A percentile compares a stretch with the other conserved stretches of the same genome.
phyloP scores from a whole-genome alignment of 1,140 invertebrate species.

The Melanaphis sacchari region DNA sequence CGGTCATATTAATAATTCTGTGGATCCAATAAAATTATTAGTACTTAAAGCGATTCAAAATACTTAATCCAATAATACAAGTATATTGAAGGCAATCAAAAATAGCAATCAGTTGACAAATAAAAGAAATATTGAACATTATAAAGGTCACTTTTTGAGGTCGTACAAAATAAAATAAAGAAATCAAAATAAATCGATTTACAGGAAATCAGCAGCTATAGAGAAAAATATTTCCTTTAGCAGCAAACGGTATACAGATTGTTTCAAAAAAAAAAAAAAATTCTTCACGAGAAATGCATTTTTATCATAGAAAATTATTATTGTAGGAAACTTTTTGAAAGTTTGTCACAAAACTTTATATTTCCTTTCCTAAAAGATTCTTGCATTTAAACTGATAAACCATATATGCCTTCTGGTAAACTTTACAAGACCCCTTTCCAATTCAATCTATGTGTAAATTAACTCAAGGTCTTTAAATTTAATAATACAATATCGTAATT shows the following conservation, averaged over 20 bases:
- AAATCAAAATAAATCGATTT: constrained; percentile 33
- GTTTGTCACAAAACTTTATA: constrained; percentile 22
- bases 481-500: not conserved
- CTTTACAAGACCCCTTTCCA: constrained; percentile 7
- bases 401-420: not conserved
- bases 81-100: not conserved
- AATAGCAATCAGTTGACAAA: not conserved
- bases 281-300: not conserved
- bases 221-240: constrained; percentile 35
- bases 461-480: not conserved
- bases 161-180: not conserved
- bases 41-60: constrained; percentile 25
- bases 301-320: constrained; percentile 30
- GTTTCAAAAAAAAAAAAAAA: constrained; percentile 1
- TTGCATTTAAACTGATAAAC: not conserved
- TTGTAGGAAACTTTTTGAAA: constrained; percentile 24
- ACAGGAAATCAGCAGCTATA: constrained; percentile 38
- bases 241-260: constrained; percentile 32
- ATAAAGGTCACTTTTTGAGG: constrained; percentile 19
- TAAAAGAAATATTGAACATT: constrained; percentile 26
- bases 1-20: not conserved
- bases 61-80: not conserved
- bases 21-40: not conserved
- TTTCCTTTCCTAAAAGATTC: not conserved
- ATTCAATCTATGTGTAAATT: constrained; percentile 27